Evolutionary conservation across 2,888 invertebrate species (phyloP).

Genomic region (Pyrrhosoma nymphula): DNA sequence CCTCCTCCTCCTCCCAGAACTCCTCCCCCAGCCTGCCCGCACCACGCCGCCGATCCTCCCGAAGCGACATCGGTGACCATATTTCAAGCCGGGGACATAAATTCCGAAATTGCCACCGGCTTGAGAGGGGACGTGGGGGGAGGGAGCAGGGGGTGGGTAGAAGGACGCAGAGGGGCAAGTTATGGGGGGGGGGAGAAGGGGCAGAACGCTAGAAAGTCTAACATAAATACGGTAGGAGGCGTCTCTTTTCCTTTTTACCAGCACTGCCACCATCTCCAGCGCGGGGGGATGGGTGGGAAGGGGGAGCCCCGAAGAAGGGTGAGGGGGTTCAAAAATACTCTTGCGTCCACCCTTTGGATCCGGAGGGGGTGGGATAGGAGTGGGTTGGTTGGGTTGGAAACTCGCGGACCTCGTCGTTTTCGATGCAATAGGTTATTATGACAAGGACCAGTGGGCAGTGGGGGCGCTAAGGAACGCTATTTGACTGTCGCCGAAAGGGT

Average conservation of each 20-base stretch:
- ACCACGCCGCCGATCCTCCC: not conserved
- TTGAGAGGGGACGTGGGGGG: not conserved
- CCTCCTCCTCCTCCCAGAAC: not conserved
- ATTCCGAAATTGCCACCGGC: slow-evolving; percentile 59
- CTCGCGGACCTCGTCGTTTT: not conserved
- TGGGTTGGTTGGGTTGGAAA: not conserved
- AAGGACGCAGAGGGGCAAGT: not conserved
- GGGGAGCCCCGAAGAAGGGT: too few species aligned
- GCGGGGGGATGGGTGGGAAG: too few species aligned
- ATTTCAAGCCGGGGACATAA: slow-evolving; percentile 55
- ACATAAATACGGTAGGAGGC: slow-evolving; percentile 51
- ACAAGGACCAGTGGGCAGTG: not conserved
- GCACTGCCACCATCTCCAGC: not conserved
- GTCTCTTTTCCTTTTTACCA: slow-evolving; percentile 8
- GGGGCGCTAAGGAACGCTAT: not conserved
- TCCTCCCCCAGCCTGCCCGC: not conserved
- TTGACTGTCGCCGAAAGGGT: not conserved
- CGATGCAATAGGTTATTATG: not conserved
- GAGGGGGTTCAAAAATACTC: not conserved
- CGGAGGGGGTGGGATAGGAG: not conserved
- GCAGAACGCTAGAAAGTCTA: not conserved
- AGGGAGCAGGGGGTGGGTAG: not conserved
- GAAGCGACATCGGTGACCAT: slow-evolving; percentile 21
- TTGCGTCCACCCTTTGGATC: not conserved
- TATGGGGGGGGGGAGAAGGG: not conserved